phyloP scores from a whole-genome alignment of 2,797 vertebrate species.

The Enoplosus armatus region DNA sequence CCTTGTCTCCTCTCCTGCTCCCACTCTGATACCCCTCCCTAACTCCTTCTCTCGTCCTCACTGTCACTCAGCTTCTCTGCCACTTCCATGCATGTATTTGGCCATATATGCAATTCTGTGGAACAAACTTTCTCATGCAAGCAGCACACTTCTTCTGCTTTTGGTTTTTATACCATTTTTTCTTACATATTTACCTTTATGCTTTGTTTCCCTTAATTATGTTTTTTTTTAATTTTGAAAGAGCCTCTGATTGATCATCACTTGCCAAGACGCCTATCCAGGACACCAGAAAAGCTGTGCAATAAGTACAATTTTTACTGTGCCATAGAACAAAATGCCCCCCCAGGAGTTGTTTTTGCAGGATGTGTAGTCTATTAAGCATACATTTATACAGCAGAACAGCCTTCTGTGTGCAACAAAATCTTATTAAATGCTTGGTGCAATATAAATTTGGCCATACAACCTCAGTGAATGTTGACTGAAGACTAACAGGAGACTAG shows the following conservation, averaged over 20 bases:
- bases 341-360: background rate
- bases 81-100: constrained; percentile 15
- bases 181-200: background rate
- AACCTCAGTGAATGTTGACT: constrained; percentile 1
- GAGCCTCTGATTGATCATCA: constrained; percentile 9
- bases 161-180: background rate
- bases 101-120: constrained; percentile 19
- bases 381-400: background rate
- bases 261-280: background rate
- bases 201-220: constrained; percentile 6
- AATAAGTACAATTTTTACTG: background rate
- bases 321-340: constrained; percentile 3
- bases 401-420: background rate
- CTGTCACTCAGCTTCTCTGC: constrained; percentile 20
- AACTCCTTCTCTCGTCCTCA: constrained; percentile 16
- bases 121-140: background rate
- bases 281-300: background rate
- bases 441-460: background rate
- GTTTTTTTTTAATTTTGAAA: background rate
- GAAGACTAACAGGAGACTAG: constrained; percentile 12
- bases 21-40: constrained; percentile 23
- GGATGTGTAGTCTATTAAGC: background rate
- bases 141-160: background rate
- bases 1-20: constrained; percentile 51
- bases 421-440: constrained; percentile 19